A percentile compares a stretch with the other conserved stretches of the same genome.
These are phyloP conservation scores for zebrafish (Danio rerio) DNA, from an alignment of 2,113 vertebrate species.

Conservation along the genomic window GRCz12tu NC_133177.1:40716001-40716500, in stretches of 20 bases:
- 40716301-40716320: not conserved
- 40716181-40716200: constrained; percentile 10
- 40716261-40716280: not conserved
- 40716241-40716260: constrained; percentile 23
- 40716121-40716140: not conserved
- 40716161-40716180: not conserved
- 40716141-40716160: not conserved
- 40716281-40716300: not conserved
- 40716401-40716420: constrained; percentile 52
- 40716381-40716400: not conserved
- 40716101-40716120: not conserved
- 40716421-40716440: not conserved
- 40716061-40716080: not conserved
- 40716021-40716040: no score
- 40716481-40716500: not conserved
- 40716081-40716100: not conserved
- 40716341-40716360: not conserved
- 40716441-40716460: not conserved
- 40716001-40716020: constrained; percentile 9
- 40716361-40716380: not conserved
- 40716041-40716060: constrained; percentile 12
- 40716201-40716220: constrained; percentile 14
- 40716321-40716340: not conserved
- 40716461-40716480: not conserved
- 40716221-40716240: not conserved